Evolutionary conservation across 2,797 vertebrate genomes (phyloP).

Genomic region (Tapirus indicus): DNA sequence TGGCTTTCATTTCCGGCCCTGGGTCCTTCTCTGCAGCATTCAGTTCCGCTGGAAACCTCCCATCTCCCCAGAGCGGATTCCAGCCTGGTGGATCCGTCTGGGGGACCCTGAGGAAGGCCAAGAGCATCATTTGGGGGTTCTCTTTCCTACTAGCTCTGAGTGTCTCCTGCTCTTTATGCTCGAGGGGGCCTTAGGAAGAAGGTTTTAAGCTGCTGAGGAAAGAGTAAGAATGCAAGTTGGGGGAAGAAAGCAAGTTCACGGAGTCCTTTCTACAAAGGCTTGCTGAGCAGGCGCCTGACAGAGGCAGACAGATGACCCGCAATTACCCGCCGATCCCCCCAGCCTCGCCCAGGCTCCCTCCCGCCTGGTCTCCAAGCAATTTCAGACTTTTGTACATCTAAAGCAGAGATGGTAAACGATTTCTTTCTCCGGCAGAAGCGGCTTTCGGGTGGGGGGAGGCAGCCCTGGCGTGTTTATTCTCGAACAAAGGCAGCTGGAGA

Average conservation of each 20-base stretch:
- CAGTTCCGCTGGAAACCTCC: not conserved
- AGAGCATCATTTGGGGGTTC: not conserved
- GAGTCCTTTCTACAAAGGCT: slow-evolving; percentile 35
- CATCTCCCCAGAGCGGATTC: not conserved
- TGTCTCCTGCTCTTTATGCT: slow-evolving; percentile 13
- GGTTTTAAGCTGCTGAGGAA: slow-evolving; percentile 60
- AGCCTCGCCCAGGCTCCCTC: slow-evolving; percentile 47
- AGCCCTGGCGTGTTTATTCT: slow-evolving; percentile 71
- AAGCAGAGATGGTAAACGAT: slow-evolving; percentile 72
- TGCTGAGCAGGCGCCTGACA: not conserved
- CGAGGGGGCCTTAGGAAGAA: slow-evolving; percentile 50
- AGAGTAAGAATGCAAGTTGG: slow-evolving; percentile 41
- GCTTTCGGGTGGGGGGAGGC: slow-evolving; percentile 71
- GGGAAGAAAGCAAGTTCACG: not conserved
- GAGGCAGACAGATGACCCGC: slow-evolving; percentile 77
- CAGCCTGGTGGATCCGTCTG: not conserved
- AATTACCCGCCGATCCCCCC: slow-evolving; percentile 70
- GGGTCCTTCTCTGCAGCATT: not conserved
- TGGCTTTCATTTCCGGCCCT: not conserved
- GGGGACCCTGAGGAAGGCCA: not conserved
- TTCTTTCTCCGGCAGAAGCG: slow-evolving; percentile 62
- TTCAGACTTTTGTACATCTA: slow-evolving; percentile 79
- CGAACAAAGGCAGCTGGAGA: slow-evolving; percentile 79
- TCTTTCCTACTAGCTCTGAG: not conserved
- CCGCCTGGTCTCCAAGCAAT: slow-evolving; percentile 74